Evolutionary conservation across 2,888 invertebrate species (phyloP).

Genomic region (Dermolepida albohirtum): DNA sequence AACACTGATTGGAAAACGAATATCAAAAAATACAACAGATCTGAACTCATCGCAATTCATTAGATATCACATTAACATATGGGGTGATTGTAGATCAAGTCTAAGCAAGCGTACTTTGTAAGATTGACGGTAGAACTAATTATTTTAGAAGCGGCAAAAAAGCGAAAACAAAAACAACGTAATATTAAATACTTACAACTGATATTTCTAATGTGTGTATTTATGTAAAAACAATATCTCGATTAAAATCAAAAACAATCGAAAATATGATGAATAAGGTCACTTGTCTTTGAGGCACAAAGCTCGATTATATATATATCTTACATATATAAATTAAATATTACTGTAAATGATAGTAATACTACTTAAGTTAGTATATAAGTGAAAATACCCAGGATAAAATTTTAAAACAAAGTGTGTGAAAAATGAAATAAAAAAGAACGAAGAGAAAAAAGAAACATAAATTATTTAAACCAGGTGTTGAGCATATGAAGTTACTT

Average conservation of each 20-base stretch:
- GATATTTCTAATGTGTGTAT: too few species aligned
- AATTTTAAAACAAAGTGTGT: constrained; percentile 1
- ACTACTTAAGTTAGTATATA: constrained; percentile 9
- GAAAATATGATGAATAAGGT: constrained; percentile 21
- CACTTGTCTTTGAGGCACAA: constrained; percentile 36
- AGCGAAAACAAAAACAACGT: constrained; percentile 4
- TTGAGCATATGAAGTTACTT: constrained; percentile 31
- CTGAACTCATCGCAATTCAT: neutral
- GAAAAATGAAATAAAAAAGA: constrained; percentile 11
- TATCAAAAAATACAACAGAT: constrained; percentile 13
- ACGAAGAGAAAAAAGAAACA: constrained; percentile 1
- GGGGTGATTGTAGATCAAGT: neutral
- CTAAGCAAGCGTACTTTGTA: neutral
- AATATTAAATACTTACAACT: too few species aligned
- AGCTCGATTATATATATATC: constrained; percentile 22
- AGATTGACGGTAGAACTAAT: neutral
- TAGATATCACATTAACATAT: constrained; percentile 11
- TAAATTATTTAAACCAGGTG: constrained; percentile 19
- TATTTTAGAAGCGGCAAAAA: neutral
- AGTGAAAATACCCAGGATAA: neutral
- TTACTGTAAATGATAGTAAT: neutral
- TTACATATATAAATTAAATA: too few species aligned
- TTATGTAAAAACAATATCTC: too few species aligned
- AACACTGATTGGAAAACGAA: constrained; percentile 1
- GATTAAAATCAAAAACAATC: neutral